Conservation (phyloP, 1,140 invertebrate species). For the Bombus difficillimus region DNA sequence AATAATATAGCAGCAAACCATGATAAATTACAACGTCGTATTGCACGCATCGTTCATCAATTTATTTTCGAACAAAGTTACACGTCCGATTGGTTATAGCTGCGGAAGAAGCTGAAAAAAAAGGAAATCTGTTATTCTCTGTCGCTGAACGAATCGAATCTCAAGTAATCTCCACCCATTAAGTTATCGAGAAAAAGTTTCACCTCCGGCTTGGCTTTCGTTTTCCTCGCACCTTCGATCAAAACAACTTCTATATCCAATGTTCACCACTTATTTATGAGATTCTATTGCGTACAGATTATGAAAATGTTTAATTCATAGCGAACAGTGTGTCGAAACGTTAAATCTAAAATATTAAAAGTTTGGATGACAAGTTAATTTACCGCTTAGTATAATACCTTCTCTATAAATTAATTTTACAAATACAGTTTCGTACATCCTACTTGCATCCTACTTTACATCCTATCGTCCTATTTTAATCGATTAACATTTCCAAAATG, state of each 20-base stretch:
- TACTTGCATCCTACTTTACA: no score
- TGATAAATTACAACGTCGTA: background rate
- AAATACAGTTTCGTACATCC: background rate
- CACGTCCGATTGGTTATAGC: background rate
- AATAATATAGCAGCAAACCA: background rate
- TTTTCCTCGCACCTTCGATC: background rate
- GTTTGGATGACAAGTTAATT: background rate
- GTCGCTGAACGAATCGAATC: slow-evolving; percentile 21
- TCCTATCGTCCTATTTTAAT: no score
- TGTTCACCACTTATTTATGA: background rate
- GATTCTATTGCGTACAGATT: no score
- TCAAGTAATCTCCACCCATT: slow-evolving; percentile 29
- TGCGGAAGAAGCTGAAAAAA: background rate
- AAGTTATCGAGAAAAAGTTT: slow-evolving; percentile 20
- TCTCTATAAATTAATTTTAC: background rate
- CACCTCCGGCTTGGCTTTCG: slow-evolving; percentile 4
- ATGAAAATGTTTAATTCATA: background rate
- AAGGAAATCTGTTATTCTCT: slow-evolving; percentile 46
- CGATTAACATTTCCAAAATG: background rate
- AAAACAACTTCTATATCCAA: background rate
- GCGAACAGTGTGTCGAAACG: background rate
- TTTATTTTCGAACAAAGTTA: background rate
- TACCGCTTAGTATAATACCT: fast-evolving
- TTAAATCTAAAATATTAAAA: background rate
- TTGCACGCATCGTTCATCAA: background rate